Percentiles rank a stretch among this genome's conserved stretches.
These are phyloP conservation scores for Oreochromis niloticus DNA, from an alignment of 2,113 vertebrate species.

Conservation along the genomic window DNA sequence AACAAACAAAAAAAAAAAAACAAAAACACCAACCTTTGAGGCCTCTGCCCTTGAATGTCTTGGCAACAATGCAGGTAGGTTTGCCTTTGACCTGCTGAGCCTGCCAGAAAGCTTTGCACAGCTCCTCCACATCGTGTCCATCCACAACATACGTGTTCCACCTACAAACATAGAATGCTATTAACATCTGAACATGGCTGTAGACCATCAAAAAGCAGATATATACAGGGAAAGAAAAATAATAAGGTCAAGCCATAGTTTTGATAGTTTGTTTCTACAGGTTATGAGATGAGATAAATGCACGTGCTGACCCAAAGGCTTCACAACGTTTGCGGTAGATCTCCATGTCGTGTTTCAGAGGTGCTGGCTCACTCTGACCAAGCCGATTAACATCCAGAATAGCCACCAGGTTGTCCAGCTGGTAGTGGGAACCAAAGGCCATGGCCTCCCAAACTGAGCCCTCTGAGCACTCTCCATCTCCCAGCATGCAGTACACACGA, in stretches of 20 bases:
- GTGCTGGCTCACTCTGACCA: slow-evolving; percentile 77
- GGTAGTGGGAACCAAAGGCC: slow-evolving; percentile 82
- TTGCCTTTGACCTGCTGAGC: slow-evolving; percentile 76
- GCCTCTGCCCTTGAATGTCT: slow-evolving; percentile 83
- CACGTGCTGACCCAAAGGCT: slow-evolving; percentile 79
- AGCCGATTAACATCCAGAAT: slow-evolving; percentile 82
- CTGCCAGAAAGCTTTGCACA: slow-evolving; percentile 80
- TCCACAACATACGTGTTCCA: slow-evolving; percentile 86
- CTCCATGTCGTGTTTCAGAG: slow-evolving; percentile 72
- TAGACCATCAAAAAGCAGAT: background rate
- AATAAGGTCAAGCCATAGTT: background rate
- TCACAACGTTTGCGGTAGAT: slow-evolving; percentile 78
- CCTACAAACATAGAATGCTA: slow-evolving; percentile 44
- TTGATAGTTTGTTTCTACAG: background rate
- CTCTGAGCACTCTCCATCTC: slow-evolving; percentile 80
- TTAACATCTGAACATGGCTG: background rate
- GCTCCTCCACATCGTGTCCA: slow-evolving; percentile 79
- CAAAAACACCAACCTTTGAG: slow-evolving; percentile 70
- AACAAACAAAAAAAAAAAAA: too few species aligned
- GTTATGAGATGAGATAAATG: background rate
- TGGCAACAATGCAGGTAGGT: slow-evolving; percentile 83
- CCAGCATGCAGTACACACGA: slow-evolving; percentile 83
- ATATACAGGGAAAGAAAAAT: background rate
- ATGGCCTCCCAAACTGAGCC: slow-evolving; percentile 87
- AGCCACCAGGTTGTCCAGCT: slow-evolving; percentile 82